Percentiles rank a stretch among this genome's conserved stretches.
Conservation (phyloP, 2,797 vertebrate genomes). For the Lepilemur ruficaudatus region DNA sequence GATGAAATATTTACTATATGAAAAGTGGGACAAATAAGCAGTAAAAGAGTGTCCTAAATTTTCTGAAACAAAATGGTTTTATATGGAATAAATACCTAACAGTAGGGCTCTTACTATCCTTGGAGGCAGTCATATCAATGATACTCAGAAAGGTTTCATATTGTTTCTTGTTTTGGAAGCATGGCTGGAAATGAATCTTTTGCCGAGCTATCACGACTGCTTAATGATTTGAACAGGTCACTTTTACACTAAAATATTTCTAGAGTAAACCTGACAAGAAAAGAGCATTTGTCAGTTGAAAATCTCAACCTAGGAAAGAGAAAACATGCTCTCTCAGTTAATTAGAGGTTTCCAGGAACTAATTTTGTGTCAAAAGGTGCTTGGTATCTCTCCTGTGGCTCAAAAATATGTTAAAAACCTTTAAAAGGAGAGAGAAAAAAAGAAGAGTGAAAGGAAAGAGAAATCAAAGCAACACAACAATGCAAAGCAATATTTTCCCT, state of each 20-base stretch:
- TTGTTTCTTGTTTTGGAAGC: not conserved
- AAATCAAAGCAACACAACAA: conserved; percentile 78
- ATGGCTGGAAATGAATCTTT: not conserved
- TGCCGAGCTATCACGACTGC: not conserved
- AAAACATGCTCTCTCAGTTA: conserved; percentile 32
- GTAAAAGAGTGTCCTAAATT: not conserved
- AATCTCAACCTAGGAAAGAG: conserved; percentile 60
- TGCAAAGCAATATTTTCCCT: conserved; percentile 82
- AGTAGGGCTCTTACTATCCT: not conserved
- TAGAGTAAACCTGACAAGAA: not conserved
- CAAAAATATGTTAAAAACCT: conserved; percentile 65
- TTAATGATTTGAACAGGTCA: not conserved
- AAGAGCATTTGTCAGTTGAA: conserved; percentile 55
- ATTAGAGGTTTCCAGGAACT: conserved; percentile 42
- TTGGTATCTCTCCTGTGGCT: conserved; percentile 63
- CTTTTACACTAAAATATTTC: not conserved
- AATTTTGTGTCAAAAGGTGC: conserved; percentile 45
- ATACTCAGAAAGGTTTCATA: not conserved
- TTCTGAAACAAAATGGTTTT: not conserved
- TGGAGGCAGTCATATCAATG: not conserved
- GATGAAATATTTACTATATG: not conserved
- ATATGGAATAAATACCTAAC: not conserved
- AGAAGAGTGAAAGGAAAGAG: conserved; percentile 74
- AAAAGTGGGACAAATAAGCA: not conserved
- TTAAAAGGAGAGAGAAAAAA: conserved; percentile 71